Evolutionary conservation across 2,888 invertebrate species (phyloP), one percentile per base, ranked within the genome.

Genomic region (Leucozona laternaria): DNA sequence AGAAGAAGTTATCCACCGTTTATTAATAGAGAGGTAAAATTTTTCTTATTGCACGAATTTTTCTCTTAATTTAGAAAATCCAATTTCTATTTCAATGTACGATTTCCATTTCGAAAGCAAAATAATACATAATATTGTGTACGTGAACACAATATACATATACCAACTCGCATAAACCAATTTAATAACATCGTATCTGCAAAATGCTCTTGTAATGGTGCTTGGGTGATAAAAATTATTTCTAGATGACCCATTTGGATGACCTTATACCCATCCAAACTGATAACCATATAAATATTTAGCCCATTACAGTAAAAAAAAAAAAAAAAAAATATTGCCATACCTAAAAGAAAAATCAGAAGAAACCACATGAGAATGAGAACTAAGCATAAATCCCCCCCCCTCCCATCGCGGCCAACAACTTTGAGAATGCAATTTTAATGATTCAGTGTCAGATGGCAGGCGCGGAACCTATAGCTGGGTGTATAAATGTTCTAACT

Each of bases 211-310:
- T 57, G 66, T 66, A 48, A 58, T 22, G 25, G 58, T 25, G 37
- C 45, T 48, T 25, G 34, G 13, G 57, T 37, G 55, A 68, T 58
- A 58, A 68, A 68, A 58, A 58, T 48, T 48, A 17, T 62, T 55
- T 58, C 28, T 11, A 68, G 48, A 50, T 58, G 58, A 70, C 77
- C 77, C 58, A 70, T 50, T 77, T 70, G 58, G 28, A 20, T 58
- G 68, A 77, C 58, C 70, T 68, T 37, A 34, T 25, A 58, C 50
- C 45, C 66, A 77, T 58, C 48, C 34, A 20, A 28, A 68, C 77
- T 76, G 66, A 76, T 66, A 66, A 53, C 62, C 34, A 22, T 58
- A 58, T 17, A 17, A 34, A 58, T 11, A 20, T 58, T 8, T 13
- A 6, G 60, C 37, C 13, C 58, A 28, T 60, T 43, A 13, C 25